Percentiles rank a stretch among this genome's conserved stretches.
Conservation (phyloP, 2,888 invertebrate species). For the Sericinus montela region DNA sequence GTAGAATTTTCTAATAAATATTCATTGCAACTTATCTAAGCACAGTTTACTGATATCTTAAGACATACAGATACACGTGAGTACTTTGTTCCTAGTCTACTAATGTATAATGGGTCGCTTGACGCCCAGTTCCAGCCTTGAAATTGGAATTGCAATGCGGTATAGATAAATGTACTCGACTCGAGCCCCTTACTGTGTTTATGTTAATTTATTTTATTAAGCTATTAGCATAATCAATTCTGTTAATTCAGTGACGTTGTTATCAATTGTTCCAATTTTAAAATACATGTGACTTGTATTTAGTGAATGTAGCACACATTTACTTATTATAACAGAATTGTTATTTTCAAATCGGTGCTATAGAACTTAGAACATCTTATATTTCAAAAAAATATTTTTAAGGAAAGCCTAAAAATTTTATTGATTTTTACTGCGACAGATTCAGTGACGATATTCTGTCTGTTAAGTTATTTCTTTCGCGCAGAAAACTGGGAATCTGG, state of each 20-base stretch:
- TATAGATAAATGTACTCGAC: constrained; percentile 43
- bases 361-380: no score
- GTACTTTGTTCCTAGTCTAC: constrained; percentile 21
- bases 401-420: no score
- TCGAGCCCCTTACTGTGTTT: constrained; percentile 33
- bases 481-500: no score
- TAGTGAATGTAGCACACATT: neutral
- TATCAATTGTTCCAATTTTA: constrained; percentile 11
- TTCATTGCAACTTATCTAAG: constrained; percentile 16
- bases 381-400: no score
- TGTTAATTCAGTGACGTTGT: constrained; percentile 14
- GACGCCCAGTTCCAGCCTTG: constrained; percentile 49
- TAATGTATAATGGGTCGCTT: constrained; percentile 31
- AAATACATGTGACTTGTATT: constrained; percentile 1
- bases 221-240: constrained; percentile 39
- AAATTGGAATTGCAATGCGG: constrained; percentile 45
- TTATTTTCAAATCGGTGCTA: no score
- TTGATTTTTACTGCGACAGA: no score
- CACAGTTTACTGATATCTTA: constrained; percentile 12
- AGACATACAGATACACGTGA: constrained; percentile 12
- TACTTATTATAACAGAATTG: no score
- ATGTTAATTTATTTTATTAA: constrained; percentile 56
- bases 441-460: no score
- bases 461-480: no score
- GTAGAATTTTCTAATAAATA: constrained; percentile 15